These are phyloP conservation scores for Scaeva pyrastri DNA, from an alignment of 2,888 invertebrate genomes.

Conservation along the genomic window DNA sequence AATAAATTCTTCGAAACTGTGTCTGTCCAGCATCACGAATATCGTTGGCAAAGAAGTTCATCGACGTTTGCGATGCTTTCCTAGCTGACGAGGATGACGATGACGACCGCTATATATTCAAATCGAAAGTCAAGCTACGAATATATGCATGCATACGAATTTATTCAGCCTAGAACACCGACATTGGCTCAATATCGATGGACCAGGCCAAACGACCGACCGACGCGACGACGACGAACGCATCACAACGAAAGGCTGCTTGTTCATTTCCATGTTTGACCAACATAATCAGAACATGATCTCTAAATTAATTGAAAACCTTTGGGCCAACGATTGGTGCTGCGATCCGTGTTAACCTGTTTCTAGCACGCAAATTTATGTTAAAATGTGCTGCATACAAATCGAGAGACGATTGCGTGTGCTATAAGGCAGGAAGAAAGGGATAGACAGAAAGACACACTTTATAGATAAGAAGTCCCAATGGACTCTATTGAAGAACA, in stretches of 20 bases:
- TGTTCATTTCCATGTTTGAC: conserved; percentile 71
- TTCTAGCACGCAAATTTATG: conserved; percentile 76
- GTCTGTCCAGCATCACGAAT: conserved; percentile 14
- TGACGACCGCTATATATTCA: conserved; percentile 57
- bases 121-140: conserved; percentile 50
- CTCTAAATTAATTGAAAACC: conserved; percentile 77
- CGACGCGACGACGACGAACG: neutral
- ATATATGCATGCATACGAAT: too few species aligned
- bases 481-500: neutral
- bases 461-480: neutral
- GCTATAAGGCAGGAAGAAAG: neutral
- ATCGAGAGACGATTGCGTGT: conserved; percentile 51
- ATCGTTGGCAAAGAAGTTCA: conserved; percentile 1
- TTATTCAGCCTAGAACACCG: conserved; percentile 26
- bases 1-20: conserved; percentile 55
- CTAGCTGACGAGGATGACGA: neutral
- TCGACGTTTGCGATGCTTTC: conserved; percentile 1
- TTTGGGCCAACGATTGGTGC: conserved; percentile 67
- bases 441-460: neutral
- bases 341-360: conserved; percentile 72
- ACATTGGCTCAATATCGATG: neutral
- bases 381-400: conserved; percentile 66
- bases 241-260: conserved; percentile 17
- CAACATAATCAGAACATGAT: conserved; percentile 77
- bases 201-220: neutral